Evolutionary conservation across 1,140 invertebrate genomes (phyloP).

Genomic region (Popillia japonica): DNA sequence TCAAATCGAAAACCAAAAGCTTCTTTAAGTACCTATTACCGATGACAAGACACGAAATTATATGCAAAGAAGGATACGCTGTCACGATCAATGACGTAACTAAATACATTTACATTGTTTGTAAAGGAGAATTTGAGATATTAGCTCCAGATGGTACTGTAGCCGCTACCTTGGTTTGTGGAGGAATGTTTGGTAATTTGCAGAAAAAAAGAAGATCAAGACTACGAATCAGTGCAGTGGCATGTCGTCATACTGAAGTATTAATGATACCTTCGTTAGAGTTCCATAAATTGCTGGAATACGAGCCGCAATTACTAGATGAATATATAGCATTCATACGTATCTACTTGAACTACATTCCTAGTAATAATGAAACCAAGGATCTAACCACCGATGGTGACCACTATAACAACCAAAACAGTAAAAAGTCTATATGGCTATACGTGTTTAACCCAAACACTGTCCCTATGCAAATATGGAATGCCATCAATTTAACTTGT

Average conservation of each 20-base stretch:
- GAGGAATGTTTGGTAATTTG: slow-evolving; percentile 41
- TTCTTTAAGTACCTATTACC: slow-evolving; percentile 23
- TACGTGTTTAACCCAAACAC: slow-evolving; percentile 25
- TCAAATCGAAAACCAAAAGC: not conserved
- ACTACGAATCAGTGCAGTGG: not conserved
- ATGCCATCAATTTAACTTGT: not conserved
- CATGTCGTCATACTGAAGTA: slow-evolving; percentile 30
- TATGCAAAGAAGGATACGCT: slow-evolving; percentile 22
- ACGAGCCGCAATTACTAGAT: not conserved
- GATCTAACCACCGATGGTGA: not conserved
- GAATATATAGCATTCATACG: not conserved
- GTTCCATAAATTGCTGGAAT: not conserved
- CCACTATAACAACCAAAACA: not conserved
- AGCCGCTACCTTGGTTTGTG: not conserved
- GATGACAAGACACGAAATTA: slow-evolving; percentile 11
- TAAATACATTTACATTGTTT: not conserved
- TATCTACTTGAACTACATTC: not conserved
- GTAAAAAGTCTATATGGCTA: not conserved
- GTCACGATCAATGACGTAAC: slow-evolving; percentile 31
- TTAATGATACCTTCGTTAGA: not conserved
- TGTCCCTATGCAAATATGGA: not conserved
- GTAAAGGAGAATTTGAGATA: slow-evolving; percentile 16
- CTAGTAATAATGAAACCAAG: not conserved
- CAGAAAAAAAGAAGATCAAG: not conserved
- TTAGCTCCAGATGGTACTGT: slow-evolving; percentile 22